Evolutionary conservation across 2,797 vertebrate species (phyloP), one percentile per base, ranked within the genome.

Genomic region (Girardinus metallicus): DNA sequence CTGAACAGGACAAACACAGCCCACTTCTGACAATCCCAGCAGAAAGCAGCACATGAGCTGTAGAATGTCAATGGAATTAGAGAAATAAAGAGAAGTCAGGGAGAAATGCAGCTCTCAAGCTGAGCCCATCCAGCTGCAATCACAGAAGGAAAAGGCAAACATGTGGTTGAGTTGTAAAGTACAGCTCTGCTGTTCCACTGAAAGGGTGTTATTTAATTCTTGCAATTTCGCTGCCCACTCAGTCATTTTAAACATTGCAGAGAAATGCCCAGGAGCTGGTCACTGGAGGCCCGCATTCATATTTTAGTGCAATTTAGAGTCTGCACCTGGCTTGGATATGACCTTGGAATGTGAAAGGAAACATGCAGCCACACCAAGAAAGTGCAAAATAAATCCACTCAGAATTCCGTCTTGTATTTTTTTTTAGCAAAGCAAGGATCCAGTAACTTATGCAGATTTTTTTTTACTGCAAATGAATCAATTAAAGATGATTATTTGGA

Each of bases 301-400:
- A 66, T 82, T 80, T 84, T 78, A 36, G 39, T 74, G 36, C 26
- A 73, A 64, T 83, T 83, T 80, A 53, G n/a, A 76, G 64, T 62
- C 88, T 84, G 80, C 82, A 75, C 86, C 89, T 93, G 88, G 87
- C 81, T 73, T 64, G 70, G 78, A 84, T 86, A 79, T 83, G 78
- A 85, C 74, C 83, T 82, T 89, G 87, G 89, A 91, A 92, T 90
- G 85, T 87, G 77, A 88, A 73, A 82, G 77, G 73, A 89, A 91
- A 86, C 82, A 74, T 83, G 55, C 53, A 11, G 70, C 85, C 84
- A 88, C 80, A 79, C 36, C 44, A 53, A 72, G 75, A 89, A 80
- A 55, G 82, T 80, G 73, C 41, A 47, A 76, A 79, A 77, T 39
- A 55, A 79, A 78, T 80, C 84, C 78, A 3, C 72, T 80, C 73